Evolutionary conservation across 2,888 invertebrate species (phyloP), one percentile per base, ranked within the genome.

Genomic region (Drosophila koepferae): DNA sequence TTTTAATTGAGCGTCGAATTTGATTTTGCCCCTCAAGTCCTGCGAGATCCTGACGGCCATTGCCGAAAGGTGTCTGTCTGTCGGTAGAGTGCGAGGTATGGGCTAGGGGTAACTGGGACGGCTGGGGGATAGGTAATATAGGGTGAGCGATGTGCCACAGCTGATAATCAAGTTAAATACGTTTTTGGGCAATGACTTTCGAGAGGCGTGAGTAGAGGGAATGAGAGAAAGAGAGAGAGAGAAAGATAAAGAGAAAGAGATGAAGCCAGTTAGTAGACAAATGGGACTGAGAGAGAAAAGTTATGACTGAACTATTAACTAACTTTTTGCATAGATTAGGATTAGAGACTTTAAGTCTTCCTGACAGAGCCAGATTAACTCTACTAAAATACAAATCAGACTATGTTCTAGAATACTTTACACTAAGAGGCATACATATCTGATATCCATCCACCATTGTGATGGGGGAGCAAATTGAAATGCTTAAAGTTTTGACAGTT

Each of bases 1-100:
- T 85, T 85, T 85, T 85, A 85, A 85, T 85, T 85, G 90, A 82
- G 90, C 85, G 74, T 71, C 84, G 90, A 85, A 89, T 89, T 85
- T 88, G 90, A 86, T 89, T 84, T 84, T 86, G 72, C 44, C 69
- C 66, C 56, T 68, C 71, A 81, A 74, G 67, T 20, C 40, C 40
- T 56, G 63, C 31, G 6, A 38, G 54, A 23, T 51, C 43, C 62
- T 38, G 40, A 41, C 40, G 63, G 49, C 49, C 56, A 53, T 43
- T 55, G 28, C 23, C 28, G 34, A 34, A 63, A 66, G 60, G 55
- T 61, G 73, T 77, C 64, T 70, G 61, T 10, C 14, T 18, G 16
- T 46, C 16, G 34, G 9, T 23, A 14, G 9, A 16, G 16, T 6
- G 8, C 3, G 2, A 7, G 4, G n/a, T 6, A 9, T 14, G n/a